Conservation (phyloP, 2,888 invertebrate genomes). For the Pemphredon lugubris region DNA sequence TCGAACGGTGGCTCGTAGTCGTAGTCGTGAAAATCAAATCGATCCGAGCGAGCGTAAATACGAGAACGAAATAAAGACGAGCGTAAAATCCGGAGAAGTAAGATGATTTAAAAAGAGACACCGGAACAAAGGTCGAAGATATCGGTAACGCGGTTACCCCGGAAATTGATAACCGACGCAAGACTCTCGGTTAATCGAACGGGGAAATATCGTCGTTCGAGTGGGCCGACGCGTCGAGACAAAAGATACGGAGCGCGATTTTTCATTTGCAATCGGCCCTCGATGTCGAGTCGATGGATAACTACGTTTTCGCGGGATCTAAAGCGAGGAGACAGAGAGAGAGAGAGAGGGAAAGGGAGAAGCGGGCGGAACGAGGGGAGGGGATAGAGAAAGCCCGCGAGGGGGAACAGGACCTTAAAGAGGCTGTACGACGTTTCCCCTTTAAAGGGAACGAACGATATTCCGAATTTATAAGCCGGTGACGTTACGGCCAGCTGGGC, state of each 20-base stretch:
- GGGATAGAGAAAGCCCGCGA: conserved; percentile 49
- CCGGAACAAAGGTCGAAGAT: conserved; percentile 29
- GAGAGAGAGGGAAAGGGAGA: neutral
- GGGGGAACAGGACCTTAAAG: conserved; percentile 64
- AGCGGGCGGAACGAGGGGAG: neutral
- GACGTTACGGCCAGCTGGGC: conserved; percentile 65
- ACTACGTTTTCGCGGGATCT: conserved; percentile 47
- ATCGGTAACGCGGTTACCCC: conserved; percentile 30
- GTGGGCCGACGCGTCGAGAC: conserved; percentile 44
- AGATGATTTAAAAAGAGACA: conserved; percentile 13
- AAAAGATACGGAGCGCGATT: conserved; percentile 52
- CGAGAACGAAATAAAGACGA: conserved; percentile 37
- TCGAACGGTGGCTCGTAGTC: neutral
- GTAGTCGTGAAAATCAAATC: conserved; percentile 26
- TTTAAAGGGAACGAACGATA: conserved; percentile 68
- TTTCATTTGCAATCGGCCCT: conserved; percentile 57
- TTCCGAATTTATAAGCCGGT: conserved; percentile 60
- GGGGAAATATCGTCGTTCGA: conserved; percentile 40
- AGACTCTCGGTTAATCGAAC: conserved; percentile 57
- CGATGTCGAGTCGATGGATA: conserved; percentile 53
- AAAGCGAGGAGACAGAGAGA: conserved; percentile 20
- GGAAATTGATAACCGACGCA: conserved; percentile 60
- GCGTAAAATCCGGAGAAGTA: conserved; percentile 37
- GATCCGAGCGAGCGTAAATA: conserved; percentile 11
- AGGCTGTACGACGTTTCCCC: conserved; percentile 46